Percentiles rank a stretch among this genome's conserved stretches.
Conservation (phyloP, 1,140 invertebrate genomes). For the Pogonomyrmex barbatus region DNA sequence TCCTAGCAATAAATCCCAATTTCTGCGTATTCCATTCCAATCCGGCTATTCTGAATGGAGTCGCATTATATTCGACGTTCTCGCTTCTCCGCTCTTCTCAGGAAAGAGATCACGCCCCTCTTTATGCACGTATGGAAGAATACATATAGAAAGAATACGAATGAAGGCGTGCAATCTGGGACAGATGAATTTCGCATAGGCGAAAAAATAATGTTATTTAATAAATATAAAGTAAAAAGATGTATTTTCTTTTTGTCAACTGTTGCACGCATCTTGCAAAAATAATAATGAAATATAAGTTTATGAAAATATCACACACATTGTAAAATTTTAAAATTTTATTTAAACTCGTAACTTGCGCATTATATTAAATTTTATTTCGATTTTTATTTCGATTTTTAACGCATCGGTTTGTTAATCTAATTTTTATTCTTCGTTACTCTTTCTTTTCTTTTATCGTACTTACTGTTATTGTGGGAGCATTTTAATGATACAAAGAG, state of each 20-base stretch:
- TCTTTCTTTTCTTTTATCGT: background rate
- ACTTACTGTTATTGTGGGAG: background rate
- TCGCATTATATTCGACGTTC: constrained; percentile 3
- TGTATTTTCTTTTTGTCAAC: background rate
- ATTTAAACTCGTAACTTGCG: background rate
- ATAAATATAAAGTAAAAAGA: background rate
- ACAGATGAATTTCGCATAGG: background rate
- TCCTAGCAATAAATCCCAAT: constrained; percentile 66
- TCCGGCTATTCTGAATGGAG: constrained; percentile 49
- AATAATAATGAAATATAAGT: background rate
- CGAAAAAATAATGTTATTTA: background rate
- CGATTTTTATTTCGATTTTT: background rate
- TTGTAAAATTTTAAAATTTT: background rate
- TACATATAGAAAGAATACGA: background rate
- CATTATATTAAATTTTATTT: background rate
- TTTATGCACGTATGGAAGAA: background rate
- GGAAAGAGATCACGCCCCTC: background rate
- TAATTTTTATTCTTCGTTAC: background rate
- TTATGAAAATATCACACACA: background rate
- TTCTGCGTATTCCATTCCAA: constrained; percentile 51
- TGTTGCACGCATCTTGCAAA: background rate
- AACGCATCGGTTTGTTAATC: background rate
- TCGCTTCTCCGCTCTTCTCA: background rate
- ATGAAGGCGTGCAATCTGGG: background rate
- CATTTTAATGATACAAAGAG: constrained; percentile 30